Evolutionary conservation across 1,140 invertebrate genomes (phyloP).

Genomic region (Zophobas atratus): DNA sequence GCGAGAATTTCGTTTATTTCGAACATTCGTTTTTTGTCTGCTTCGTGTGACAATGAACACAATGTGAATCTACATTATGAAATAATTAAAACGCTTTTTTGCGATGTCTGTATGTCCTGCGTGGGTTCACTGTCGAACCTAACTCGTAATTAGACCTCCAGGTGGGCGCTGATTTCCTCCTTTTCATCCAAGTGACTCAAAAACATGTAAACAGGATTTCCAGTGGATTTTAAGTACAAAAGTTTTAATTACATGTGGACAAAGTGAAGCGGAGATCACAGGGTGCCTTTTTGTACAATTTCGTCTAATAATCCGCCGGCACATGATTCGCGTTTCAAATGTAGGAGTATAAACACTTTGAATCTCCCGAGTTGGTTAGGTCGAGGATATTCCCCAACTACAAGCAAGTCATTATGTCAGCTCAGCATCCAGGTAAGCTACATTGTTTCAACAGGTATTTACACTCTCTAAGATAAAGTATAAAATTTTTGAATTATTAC

Average conservation of each 20-base stretch:
- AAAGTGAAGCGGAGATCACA: too few species aligned
- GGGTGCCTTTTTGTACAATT: background rate
- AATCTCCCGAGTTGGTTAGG: too few species aligned
- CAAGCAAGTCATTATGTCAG: background rate
- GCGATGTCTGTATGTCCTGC: too few species aligned
- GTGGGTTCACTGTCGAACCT: background rate
- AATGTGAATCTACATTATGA: too few species aligned
- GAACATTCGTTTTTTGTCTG: too few species aligned
- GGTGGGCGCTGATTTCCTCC: background rate
- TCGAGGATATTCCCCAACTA: too few species aligned
- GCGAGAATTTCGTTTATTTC: too few species aligned
- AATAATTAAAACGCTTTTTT: too few species aligned
- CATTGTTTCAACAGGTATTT: slow-evolving; percentile 15
- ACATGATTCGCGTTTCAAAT: too few species aligned
- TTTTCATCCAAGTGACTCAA: background rate
- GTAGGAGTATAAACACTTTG: too few species aligned
- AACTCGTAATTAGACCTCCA: slow-evolving; percentile 2
- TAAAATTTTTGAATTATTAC: slow-evolving; percentile 30
- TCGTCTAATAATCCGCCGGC: too few species aligned
- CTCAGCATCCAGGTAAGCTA: background rate
- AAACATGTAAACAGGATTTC: slow-evolving; percentile 17
- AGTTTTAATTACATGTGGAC: slow-evolving; percentile 17
- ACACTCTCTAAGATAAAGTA: background rate
- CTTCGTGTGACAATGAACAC: too few species aligned
- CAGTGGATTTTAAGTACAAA: slow-evolving; percentile 21